Percentiles rank a stretch among this genome's conserved stretches.
Evolutionary conservation across 2,888 invertebrate species (phyloP).

Genomic region (Yponomeuta evonymella): DNA sequence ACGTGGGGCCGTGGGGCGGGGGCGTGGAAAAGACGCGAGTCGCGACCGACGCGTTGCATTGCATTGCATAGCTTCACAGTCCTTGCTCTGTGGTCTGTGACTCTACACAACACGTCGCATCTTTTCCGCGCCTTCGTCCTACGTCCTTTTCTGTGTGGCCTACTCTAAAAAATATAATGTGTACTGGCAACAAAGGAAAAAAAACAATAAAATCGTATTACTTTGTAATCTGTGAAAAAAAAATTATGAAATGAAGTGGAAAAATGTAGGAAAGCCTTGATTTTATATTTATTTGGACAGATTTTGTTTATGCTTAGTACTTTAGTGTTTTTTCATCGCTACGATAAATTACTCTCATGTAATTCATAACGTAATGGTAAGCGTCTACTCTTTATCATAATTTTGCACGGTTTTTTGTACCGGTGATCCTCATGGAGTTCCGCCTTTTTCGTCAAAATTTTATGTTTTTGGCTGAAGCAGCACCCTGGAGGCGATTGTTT

Average conservation of each 20-base stretch:
- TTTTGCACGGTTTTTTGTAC: neutral
- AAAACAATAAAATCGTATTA: too few species aligned
- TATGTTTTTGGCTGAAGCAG: neutral
- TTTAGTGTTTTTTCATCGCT: neutral
- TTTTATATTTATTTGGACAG: neutral
- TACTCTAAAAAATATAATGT: too few species aligned
- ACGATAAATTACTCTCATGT: neutral
- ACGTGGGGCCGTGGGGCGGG: too few species aligned
- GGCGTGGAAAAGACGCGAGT: too few species aligned
- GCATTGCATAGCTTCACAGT: too few species aligned
- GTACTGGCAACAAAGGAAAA: too few species aligned
- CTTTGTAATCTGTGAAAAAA: neutral
- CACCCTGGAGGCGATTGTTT: neutral
- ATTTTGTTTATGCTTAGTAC: neutral
- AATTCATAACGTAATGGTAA: conserved; percentile 48
- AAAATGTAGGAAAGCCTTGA: neutral
- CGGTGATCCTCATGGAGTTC: neutral
- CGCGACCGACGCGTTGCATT: too few species aligned
- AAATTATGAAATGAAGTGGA: neutral
- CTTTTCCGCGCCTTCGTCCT: too few species aligned
- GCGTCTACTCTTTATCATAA: conserved; percentile 29
- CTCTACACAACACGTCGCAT: too few species aligned
- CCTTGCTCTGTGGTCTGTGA: too few species aligned
- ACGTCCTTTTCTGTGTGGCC: too few species aligned
- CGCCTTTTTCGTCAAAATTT: neutral